phyloP scores from a whole-genome alignment of 2,113 vertebrate species.

The Morone chrysops region DNA sequence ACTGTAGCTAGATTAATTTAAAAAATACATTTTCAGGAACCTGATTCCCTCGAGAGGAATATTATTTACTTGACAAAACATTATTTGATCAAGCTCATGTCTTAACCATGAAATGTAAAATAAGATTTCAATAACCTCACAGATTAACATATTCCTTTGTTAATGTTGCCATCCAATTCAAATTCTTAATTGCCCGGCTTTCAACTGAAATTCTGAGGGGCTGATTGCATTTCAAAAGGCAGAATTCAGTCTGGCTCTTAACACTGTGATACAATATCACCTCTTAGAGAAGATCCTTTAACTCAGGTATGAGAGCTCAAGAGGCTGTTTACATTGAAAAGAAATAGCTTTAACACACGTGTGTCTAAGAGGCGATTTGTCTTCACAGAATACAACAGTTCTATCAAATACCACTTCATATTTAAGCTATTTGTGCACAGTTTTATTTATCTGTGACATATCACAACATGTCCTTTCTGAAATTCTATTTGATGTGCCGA shows the following conservation, averaged over 20 bases:
- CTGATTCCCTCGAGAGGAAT: constrained; percentile 44
- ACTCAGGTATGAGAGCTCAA: constrained; percentile 81
- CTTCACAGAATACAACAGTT: constrained; percentile 74
- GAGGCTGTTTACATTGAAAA: constrained; percentile 80
- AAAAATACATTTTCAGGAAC: constrained; percentile 36
- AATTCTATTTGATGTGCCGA: constrained; percentile 82
- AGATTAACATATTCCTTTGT: constrained; percentile 77
- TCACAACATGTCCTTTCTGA: constrained; percentile 77
- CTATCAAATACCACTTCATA: constrained; percentile 76
- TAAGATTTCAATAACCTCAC: constrained; percentile 71
- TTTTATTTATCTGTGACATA: constrained; percentile 79
- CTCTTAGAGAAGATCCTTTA: constrained; percentile 75
- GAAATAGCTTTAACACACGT: constrained; percentile 67
- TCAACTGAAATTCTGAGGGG: constrained; percentile 75
- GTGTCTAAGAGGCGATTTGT: constrained; percentile 74
- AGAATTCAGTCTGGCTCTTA: constrained; percentile 77
- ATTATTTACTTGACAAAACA: constrained; percentile 65
- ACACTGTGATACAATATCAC: constrained; percentile 69
- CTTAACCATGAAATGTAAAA: constrained; percentile 76
- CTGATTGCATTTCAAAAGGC: constrained; percentile 85
- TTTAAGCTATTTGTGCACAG: constrained; percentile 75
- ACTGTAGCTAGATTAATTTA: constrained; percentile 30
- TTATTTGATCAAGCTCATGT: constrained; percentile 72
- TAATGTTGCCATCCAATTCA: constrained; percentile 73
- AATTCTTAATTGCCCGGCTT: constrained; percentile 78